Conservation (phyloP, 2,797 vertebrate species). For the Odontamblyopus rebecca region DNA sequence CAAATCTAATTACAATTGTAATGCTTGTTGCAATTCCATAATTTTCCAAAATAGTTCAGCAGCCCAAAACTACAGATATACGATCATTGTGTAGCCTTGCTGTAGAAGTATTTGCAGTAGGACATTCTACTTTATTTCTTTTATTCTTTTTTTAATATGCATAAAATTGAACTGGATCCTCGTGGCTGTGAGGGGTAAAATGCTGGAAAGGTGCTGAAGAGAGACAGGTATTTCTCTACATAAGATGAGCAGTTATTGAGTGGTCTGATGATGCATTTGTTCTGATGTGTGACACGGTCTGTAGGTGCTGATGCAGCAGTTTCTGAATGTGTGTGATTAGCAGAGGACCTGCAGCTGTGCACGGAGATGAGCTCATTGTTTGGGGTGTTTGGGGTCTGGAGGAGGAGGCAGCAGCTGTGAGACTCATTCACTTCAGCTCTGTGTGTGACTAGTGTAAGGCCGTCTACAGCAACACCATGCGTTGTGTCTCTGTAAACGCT, state of each 20-base stretch:
- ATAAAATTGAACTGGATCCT: background rate
- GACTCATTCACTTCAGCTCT: constrained; percentile 32
- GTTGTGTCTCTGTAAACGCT: constrained; percentile 36
- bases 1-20: background rate
- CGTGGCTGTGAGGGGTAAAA: too few species aligned
- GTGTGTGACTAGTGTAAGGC: constrained; percentile 24
- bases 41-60: background rate
- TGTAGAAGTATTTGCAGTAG: too few species aligned
- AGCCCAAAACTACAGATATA: too few species aligned
- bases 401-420: constrained; percentile 46
- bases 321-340: constrained; percentile 56
- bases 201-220: too few species aligned
- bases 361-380: constrained; percentile 53
- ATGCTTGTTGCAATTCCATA: background rate
- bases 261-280: constrained; percentile 13
- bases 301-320: constrained; percentile 43
- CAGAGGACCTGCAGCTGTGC: constrained; percentile 23
- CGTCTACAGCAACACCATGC: constrained; percentile 26
- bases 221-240: too few species aligned
- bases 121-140: background rate
- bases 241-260: background rate
- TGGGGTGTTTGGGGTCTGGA: constrained; percentile 50
- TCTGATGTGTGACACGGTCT: constrained; percentile 36
- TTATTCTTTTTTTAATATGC: background rate
- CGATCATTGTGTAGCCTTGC: too few species aligned